A percentile compares a stretch with the other conserved stretches of the same genome.
phyloP scores from a whole-genome alignment of 2,888 invertebrate species.

The Brachypterus glaber region DNA sequence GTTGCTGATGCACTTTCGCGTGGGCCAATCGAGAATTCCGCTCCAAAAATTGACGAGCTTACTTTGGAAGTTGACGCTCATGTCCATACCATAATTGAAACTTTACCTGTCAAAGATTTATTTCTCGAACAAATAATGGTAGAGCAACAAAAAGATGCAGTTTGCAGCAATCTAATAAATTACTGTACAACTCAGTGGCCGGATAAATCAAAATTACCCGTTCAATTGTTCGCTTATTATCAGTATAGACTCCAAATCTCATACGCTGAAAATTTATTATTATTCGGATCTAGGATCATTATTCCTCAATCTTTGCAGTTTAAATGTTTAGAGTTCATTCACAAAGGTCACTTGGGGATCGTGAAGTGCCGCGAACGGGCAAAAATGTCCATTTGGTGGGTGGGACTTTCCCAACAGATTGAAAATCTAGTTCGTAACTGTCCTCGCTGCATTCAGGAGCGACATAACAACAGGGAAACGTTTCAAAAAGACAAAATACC shows the following conservation, averaged over 20 bases:
- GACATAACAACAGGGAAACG: conserved; percentile 6
- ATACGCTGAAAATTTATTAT: not conserved
- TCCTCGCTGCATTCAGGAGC: conserved; percentile 5
- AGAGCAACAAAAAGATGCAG: conserved; percentile 8
- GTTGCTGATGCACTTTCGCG: conserved; percentile 8
- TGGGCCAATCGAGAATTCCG: not conserved
- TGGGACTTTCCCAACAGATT: not conserved
- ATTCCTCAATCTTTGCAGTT: conserved; percentile 4
- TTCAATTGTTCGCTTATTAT: not conserved
- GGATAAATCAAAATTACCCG: not conserved
- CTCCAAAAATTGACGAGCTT: conserved; percentile 3
- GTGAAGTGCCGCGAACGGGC: conserved; percentile 3
- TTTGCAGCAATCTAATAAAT: conserved; percentile 3
- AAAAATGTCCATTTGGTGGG: not conserved
- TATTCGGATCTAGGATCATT: conserved; percentile 3
- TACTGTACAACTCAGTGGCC: not conserved
- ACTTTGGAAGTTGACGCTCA: conserved; percentile 1
- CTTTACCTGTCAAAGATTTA: conserved; percentile 2
- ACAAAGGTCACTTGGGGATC: conserved; percentile 6
- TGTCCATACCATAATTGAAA: too few species aligned
- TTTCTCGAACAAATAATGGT: conserved; percentile 4
- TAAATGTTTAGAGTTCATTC: conserved; percentile 3
- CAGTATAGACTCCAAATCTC: not conserved
- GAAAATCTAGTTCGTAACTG: conserved; percentile 19
- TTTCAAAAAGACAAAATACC: not conserved